Evolutionary conservation across 2,113 vertebrate genomes (phyloP), one percentile per base, ranked within the genome.

Genomic region (Urocitellus parryii): DNA sequence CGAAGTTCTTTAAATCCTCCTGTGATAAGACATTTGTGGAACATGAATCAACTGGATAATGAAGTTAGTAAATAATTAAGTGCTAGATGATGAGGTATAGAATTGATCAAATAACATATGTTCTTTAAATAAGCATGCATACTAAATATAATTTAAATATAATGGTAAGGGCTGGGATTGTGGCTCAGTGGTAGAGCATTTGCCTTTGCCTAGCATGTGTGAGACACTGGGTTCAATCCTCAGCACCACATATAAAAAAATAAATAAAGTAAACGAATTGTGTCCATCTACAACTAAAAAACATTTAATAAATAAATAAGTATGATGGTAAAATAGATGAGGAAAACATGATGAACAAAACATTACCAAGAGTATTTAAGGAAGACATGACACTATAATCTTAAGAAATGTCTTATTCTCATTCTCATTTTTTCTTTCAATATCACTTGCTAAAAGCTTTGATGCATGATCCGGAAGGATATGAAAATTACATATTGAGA

Each of bases 41-140:
- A 61, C 14, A 93, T 73, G 17, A 96, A 78, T 67, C 37, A 83
- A 58, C 34, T 88, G 39, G 17, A 82, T 73, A 93, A 78, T 90
- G 16, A 34, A 34, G 67, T 58, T 63, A 96, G 13, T 68, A 76
- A 93, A 82, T 87, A 94, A 86, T 79, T 58, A 88, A 90, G 32
- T 32, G 14, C 6, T 95, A 72, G 22, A 34, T 90, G 32, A 82
- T 70, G 42, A 81, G 68, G 24, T 48, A 82, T 11, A 86, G 20
- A 77, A 92, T 90, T 72, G 25, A 65, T 6, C 58, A 89, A 56
- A 3, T 73, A 63, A 63, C 24, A 27, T 63, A 27, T 63, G 61
- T 25, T 39, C 82, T 42, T 81, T 25, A 89, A 61, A 86, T 65
- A 84, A 76, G 11, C 29, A n/a, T 74, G 13, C 12, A 67, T 24